These are phyloP conservation scores for Eristalinus sepulchralis DNA, from an alignment of 2,888 invertebrate species.

Conservation along the genomic window DNA sequence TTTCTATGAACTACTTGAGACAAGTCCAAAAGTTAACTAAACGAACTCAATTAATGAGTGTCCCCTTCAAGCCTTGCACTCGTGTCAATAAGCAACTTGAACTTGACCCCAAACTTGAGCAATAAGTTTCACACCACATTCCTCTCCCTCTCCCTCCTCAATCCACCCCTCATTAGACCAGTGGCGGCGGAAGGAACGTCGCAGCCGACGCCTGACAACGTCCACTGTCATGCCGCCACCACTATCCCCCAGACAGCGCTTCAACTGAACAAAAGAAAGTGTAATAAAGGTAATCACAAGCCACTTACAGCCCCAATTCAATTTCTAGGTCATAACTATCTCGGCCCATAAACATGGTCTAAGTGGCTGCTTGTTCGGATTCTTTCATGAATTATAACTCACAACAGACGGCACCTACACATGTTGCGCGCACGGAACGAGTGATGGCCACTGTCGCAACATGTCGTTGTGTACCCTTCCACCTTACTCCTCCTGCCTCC, in stretches of 20 bases:
- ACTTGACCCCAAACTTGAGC: background rate
- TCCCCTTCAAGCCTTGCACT: background rate
- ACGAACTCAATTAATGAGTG: background rate
- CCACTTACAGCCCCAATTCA: constrained; percentile 59
- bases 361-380: constrained; percentile 53
- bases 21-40: background rate
- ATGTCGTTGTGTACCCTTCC: constrained; percentile 19
- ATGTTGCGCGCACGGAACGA: constrained; percentile 45
- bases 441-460: constrained; percentile 55
- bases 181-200: background rate
- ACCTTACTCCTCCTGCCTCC: constrained; percentile 3
- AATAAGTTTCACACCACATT: background rate
- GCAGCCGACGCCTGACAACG: background rate
- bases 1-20: background rate
- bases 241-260: constrained; percentile 9
- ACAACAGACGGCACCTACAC: background rate
- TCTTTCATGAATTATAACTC: background rate
- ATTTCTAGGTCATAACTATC: constrained; percentile 61
- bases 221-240: background rate
- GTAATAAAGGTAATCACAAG: constrained; percentile 36
- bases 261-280: constrained; percentile 11
- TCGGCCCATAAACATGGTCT: constrained; percentile 53
- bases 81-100: background rate
- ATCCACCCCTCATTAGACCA: background rate
- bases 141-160: background rate